phyloP scores from a whole-genome alignment of 2,113 vertebrate species.

The Centrocercus urophasianus region DNA sequence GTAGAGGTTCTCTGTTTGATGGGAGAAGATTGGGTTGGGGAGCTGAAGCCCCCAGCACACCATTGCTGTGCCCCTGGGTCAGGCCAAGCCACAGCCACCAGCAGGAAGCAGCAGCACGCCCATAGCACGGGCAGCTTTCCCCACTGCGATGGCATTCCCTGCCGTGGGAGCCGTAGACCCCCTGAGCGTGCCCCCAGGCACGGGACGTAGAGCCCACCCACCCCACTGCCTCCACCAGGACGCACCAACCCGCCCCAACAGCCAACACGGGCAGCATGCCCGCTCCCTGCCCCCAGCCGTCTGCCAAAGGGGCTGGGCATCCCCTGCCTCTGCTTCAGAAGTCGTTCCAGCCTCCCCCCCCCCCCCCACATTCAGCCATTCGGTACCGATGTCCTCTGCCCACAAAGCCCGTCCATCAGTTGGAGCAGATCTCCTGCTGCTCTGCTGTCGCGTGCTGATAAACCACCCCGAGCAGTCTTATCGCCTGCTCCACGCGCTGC shows the following conservation, averaged over 20 bases:
- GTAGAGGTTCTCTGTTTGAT: too few relatives aligned
- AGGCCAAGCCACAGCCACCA: accelerated
- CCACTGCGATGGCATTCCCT: too few relatives aligned
- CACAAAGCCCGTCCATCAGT: neutral
- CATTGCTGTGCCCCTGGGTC: neutral
- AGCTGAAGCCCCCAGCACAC: neutral
- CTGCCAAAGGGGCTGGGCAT: neutral
- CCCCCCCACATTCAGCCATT: neutral
- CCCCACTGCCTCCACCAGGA: neutral
- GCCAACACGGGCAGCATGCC: neutral
- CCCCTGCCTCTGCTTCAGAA: neutral
- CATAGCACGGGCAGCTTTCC: neutral
- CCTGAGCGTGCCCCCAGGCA: accelerated
- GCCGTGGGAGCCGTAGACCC: accelerated
- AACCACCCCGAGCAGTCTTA: neutral
- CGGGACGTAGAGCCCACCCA: neutral
- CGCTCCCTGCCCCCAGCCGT: neutral
- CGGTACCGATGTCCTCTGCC: neutral
- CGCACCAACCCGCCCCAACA: accelerated
- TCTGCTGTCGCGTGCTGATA: neutral
- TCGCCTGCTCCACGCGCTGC: neutral
- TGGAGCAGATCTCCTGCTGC: neutral
- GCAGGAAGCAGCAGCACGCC: neutral
- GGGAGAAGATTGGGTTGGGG: neutral
- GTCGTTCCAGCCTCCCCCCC: neutral